Evolutionary conservation across 2,797 vertebrate genomes (phyloP).

Genomic region (Sebastes taczanowskii): DNA sequence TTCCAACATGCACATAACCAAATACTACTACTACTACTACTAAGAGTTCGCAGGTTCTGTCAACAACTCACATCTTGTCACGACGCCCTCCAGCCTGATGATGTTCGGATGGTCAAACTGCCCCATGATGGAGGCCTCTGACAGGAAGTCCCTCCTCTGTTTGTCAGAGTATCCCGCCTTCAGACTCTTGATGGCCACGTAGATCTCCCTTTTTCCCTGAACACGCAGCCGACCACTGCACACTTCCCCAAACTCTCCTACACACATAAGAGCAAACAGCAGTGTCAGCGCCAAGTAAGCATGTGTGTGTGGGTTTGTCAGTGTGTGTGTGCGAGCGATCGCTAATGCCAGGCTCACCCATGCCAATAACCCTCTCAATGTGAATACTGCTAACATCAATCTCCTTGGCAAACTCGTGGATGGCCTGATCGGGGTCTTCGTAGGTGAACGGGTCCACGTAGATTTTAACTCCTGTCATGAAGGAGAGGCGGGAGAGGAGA

Average conservation of each 20-base stretch:
- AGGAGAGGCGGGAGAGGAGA: conserved; percentile 25
- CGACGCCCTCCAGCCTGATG: conserved; percentile 95
- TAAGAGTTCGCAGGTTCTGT: background rate
- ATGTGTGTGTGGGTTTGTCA: conserved; percentile 47
- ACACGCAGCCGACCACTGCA: conserved; percentile 95
- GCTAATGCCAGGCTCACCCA: conserved; percentile 86
- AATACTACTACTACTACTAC: background rate
- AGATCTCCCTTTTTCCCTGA: conserved; percentile 96
- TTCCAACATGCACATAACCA: background rate
- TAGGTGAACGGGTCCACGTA: conserved; percentile 99
- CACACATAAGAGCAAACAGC: conserved; percentile 38
- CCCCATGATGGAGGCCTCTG: conserved; percentile 98
- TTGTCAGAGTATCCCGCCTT: conserved; percentile 98
- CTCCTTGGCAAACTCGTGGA: conserved; percentile 99
- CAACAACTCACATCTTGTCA: conserved; percentile 92
- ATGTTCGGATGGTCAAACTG: conserved; percentile 99
- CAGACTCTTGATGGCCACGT: conserved; percentile 96
- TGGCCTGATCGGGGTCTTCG: conserved; percentile 98
- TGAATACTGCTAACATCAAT: conserved; percentile 98
- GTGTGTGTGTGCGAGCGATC: background rate
- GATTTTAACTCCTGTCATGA: conserved; percentile 91
- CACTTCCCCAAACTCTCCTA: conserved; percentile 98
- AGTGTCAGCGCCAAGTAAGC: conserved; percentile 56
- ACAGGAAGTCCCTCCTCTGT: conserved; percentile 95
- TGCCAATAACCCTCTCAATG: conserved; percentile 99